phyloP scores from a whole-genome alignment of 2,113 vertebrate genomes.

The Menidia beryllina region DNA sequence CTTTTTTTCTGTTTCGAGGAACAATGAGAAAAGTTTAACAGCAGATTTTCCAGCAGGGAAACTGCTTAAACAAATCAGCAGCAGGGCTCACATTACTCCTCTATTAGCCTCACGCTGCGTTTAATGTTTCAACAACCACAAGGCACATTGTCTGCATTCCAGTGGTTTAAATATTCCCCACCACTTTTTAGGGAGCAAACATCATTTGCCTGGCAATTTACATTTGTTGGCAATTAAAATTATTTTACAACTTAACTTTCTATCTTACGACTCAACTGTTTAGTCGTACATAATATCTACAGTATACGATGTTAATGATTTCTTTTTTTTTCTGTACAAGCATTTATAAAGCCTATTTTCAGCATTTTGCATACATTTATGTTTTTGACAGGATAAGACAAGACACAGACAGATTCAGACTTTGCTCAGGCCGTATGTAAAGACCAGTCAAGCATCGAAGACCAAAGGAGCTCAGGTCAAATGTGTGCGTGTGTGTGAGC shows the following conservation, averaged over 20 bases:
- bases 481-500: background rate
- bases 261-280: conserved; percentile 5
- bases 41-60: conserved; percentile 15
- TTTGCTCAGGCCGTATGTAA: conserved; percentile 48
- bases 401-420: conserved; percentile 27
- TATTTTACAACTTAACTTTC: conserved; percentile 14
- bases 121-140: conserved; percentile 32
- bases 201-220: conserved; percentile 27
- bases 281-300: conserved; percentile 15
- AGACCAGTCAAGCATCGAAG: conserved; percentile 44
- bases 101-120: conserved; percentile 58
- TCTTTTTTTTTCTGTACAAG: background rate
- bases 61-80: conserved; percentile 27
- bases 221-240: conserved; percentile 29
- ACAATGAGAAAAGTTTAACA: conserved; percentile 7
- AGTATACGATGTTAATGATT: conserved; percentile 27
- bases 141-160: conserved; percentile 25
- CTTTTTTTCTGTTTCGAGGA: background rate
- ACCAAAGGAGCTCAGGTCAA: conserved; percentile 48
- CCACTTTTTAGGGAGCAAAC: conserved; percentile 25
- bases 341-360: no score
- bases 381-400: background rate
- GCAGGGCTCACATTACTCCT: conserved; percentile 32
- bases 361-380: no score
- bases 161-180: conserved; percentile 37